Evolutionary conservation across 2,113 vertebrate species (phyloP).

Genomic region (Furnarius figulus): DNA sequence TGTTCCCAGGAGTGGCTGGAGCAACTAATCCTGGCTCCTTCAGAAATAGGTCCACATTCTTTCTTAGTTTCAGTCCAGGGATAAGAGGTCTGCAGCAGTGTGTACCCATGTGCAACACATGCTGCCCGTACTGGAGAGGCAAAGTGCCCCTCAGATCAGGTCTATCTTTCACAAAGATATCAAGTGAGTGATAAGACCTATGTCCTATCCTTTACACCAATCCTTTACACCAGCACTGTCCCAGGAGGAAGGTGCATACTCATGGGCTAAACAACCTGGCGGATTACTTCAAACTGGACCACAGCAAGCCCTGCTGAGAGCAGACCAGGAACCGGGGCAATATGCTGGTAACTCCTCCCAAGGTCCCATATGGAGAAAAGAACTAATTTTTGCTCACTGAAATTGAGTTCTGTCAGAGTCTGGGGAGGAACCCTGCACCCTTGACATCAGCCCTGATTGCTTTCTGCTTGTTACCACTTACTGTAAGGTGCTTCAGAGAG

Average conservation of each 20-base stretch:
- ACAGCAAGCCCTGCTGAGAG: neutral
- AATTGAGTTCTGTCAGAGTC: neutral
- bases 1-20: neutral
- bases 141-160: neutral
- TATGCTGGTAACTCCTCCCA: neutral
- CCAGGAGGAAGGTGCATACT: neutral
- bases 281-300: neutral
- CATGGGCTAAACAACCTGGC: neutral
- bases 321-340: neutral
- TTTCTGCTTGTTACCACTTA: neutral
- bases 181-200: rapidly evolving
- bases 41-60: neutral
- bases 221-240: neutral
- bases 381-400: neutral
- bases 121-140: neutral
- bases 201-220: neutral
- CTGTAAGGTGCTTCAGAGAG: neutral
- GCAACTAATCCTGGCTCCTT: neutral
- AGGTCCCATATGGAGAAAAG: neutral
- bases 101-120: neutral
- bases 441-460: neutral
- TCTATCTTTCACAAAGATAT: neutral
- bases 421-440: neutral
- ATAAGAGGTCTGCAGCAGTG: neutral
- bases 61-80: neutral